Conservation (phyloP, 1,140 invertebrate species). For the Coptotermes formosanus region DNA sequence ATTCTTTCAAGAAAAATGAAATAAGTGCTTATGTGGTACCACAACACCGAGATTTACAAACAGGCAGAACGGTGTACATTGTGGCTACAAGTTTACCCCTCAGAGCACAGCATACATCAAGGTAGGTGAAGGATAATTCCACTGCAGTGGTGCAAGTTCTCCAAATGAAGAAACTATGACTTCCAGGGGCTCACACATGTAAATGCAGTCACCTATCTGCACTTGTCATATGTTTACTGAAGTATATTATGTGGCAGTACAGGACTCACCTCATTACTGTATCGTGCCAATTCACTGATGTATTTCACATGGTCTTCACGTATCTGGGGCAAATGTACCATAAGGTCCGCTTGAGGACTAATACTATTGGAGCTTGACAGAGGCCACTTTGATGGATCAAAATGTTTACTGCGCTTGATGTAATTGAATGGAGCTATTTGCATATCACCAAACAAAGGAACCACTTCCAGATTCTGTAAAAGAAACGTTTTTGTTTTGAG, state of each 20-base stretch:
- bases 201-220: no score
- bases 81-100: no score
- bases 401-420: conserved; percentile 93
- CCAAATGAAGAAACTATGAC: no score
- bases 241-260: conserved; percentile 33
- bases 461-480: conserved; percentile 86
- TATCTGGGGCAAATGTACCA: conserved; percentile 93
- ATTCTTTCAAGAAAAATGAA: no score
- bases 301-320: conserved; percentile 97
- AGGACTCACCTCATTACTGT: conserved; percentile 80
- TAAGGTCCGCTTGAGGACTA: conserved; percentile 93
- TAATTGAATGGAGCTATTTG: conserved; percentile 99
- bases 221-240: no score
- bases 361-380: conserved; percentile 74
- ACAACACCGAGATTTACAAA: no score
- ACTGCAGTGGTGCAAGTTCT: no score
- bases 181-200: no score
- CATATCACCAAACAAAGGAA: conserved; percentile 99
- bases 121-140: no score
- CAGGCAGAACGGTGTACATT: no score
- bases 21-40: no score
- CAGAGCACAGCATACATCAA: no score
- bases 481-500: conserved; percentile 21
- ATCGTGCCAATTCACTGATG: conserved; percentile 93
- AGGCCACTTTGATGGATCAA: conserved; percentile 92